A percentile compares a stretch with the other conserved stretches of the same genome.
These are phyloP conservation scores for Musca vetustissima DNA, from an alignment of 1,140 invertebrate genomes.

Conservation along the genomic window DNA sequence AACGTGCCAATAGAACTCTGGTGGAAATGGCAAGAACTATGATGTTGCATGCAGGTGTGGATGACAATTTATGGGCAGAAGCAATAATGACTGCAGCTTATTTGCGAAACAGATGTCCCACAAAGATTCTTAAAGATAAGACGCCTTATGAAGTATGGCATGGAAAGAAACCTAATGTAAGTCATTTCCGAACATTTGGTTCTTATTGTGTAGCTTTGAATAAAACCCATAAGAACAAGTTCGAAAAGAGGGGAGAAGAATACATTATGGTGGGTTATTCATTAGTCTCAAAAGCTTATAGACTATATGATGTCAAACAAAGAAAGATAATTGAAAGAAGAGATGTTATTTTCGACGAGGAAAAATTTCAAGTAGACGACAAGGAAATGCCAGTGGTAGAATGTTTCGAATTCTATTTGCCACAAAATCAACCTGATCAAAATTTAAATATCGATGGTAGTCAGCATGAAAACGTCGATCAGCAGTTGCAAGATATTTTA, in stretches of 20 bases:
- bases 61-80: neutral
- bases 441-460: too few relatives aligned
- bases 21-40: neutral
- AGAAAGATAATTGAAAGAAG: conserved; percentile 39
- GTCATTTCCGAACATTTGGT: conserved; percentile 49
- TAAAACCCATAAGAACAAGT: conserved; percentile 49
- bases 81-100: conserved; percentile 30
- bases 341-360: conserved; percentile 55
- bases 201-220: conserved; percentile 45
- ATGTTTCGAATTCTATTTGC: neutral
- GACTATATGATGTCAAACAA: conserved; percentile 39
- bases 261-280: conserved; percentile 57
- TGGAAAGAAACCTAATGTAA: conserved; percentile 48
- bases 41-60: neutral
- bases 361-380: conserved; percentile 39
- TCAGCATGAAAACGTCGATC: too few relatives aligned
- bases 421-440: neutral
- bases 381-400: conserved; percentile 24
- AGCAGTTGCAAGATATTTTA: too few relatives aligned
- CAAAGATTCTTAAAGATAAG: conserved; percentile 25
- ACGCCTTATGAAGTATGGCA: conserved; percentile 16
- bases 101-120: conserved; percentile 28
- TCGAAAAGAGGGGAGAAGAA: conserved; percentile 44
- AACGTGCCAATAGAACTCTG: neutral
- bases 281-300: conserved; percentile 50